phyloP scores from a whole-genome alignment of 2,797 vertebrate genomes.

The Lagodon rhomboides region DNA sequence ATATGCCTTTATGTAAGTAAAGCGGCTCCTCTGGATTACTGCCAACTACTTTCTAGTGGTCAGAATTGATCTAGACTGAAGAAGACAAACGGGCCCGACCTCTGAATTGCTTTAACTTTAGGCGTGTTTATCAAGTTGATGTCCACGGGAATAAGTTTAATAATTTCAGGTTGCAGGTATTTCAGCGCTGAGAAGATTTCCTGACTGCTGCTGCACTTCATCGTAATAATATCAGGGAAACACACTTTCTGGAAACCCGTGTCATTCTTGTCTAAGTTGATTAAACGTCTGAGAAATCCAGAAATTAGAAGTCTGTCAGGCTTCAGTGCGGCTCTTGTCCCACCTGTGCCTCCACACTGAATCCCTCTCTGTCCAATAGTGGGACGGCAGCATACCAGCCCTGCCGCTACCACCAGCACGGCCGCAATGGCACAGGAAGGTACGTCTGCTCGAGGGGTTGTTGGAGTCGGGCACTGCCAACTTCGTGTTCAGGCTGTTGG shows the following conservation, averaged over 20 bases:
- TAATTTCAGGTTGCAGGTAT: conserved; percentile 1
- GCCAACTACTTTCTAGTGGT: conserved; percentile 37
- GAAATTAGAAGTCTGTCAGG: conserved; percentile 2
- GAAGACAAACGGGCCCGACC: conserved; percentile 34
- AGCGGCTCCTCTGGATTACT: conserved; percentile 48
- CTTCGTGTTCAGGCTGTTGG: conserved; percentile 72
- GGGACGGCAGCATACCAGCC: conserved; percentile 97
- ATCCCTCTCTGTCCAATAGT: conserved; percentile 93
- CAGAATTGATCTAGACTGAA: conserved; percentile 40
- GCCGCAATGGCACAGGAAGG: conserved; percentile 96
- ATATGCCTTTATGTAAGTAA: conserved; percentile 58
- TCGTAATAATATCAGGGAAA: conserved; percentile 3
- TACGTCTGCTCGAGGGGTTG: conserved; percentile 84
- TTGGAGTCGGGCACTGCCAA: conserved; percentile 64
- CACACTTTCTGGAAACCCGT: conserved; percentile 4
- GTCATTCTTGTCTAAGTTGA: not conserved
- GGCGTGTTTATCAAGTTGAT: conserved; percentile 22
- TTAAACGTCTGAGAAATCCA: conserved; percentile 12
- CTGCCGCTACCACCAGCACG: conserved; percentile 94
- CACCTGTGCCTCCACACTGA: conserved; percentile 84
- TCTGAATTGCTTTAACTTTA: conserved; percentile 37
- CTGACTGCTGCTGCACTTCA: conserved; percentile 15
- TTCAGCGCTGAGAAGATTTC: conserved; percentile 26
- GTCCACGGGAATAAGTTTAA: conserved; percentile 27
- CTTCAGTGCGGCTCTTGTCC: conserved; percentile 53